phyloP scores from a whole-genome alignment of 2,888 invertebrate species.

The Heteromyza rotundicornis region DNA sequence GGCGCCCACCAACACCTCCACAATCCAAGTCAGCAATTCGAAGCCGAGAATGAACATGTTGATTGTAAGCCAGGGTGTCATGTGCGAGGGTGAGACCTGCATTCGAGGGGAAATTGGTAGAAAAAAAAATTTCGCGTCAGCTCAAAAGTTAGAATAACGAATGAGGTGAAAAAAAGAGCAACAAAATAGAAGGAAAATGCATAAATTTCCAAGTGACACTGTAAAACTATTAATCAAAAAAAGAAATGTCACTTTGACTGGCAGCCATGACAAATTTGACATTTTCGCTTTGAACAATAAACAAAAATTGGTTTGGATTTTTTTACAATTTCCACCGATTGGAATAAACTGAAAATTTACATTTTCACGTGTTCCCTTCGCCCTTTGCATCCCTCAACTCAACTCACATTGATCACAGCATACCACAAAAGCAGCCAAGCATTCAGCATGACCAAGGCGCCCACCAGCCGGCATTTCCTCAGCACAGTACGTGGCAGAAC shows the following conservation, averaged over 20 bases:
- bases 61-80: constrained; percentile 43
- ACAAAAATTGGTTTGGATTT: no score
- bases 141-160: neutral
- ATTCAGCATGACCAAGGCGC: constrained; percentile 41
- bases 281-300: no score
- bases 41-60: constrained; percentile 37
- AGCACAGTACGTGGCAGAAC: constrained; percentile 41
- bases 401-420: constrained; percentile 37
- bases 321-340: no score
- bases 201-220: no score
- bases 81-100: constrained; percentile 44
- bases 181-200: neutral
- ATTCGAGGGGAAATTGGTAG: neutral
- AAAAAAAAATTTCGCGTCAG: no score
- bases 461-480: constrained; percentile 42
- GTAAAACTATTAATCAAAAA: no score
- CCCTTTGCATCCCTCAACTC: neutral
- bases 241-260: no score
- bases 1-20: constrained; percentile 37
- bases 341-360: no score
- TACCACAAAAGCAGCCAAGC: constrained; percentile 40
- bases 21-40: constrained; percentile 42
- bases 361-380: no score
- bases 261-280: no score
- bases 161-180: neutral